Evolutionary conservation across 2,888 invertebrate genomes (phyloP), one percentile per base, ranked within the genome.

Genomic region (Hirtodrosophila histrioides): DNA sequence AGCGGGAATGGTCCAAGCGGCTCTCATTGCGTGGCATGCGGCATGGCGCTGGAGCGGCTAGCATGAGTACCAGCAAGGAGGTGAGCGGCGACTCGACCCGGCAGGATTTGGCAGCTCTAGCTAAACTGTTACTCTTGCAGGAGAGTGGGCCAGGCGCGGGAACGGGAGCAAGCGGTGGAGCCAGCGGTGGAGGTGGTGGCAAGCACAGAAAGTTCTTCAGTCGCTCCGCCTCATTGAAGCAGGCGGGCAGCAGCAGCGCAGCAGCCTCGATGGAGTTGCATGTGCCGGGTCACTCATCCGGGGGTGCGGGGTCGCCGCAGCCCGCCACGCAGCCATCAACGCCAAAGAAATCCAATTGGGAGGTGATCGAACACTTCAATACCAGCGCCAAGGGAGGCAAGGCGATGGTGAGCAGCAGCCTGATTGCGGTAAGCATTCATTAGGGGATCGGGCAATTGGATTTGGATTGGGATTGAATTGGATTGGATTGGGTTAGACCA

Each of bases 311-410:
- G 0, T 43, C 68, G 1, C 72, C 73, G 44, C 90, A 90, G 73
- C 31, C 92, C 82, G 90, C 92, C 43, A 90, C 94, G 69, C 92
- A 94, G 17, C 94, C 94, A 43, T 94, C 94, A 17, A 94, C 94
- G 2, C 93, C 94, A 3, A 94, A 94, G 91, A 96, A 96, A 91
- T 96, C 96, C 86, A 97, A 97, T 92, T 97, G 97, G 97, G 96
- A 97, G 91, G 97, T 97, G 78, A 97, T 97, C 86, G 96, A 97
- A 91, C 97, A 97, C 92, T 97, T 96, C 92, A 94, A 94, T 63
- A 93, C 93, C 49, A 93, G 92, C 69, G 93, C 94, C 29, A 94
- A 92, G 87, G 93, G 93, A 71, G 93, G 93, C 75, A 93, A 93
- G 79, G 93, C 93, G 67, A 93, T 94, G 89, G 93, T 93, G 66